A percentile compares a stretch with the other conserved stretches of the same genome.
These are phyloP conservation scores for Gryon sp. DNA, from an alignment of 1,140 invertebrate species.

Conservation along the genomic window DNA sequence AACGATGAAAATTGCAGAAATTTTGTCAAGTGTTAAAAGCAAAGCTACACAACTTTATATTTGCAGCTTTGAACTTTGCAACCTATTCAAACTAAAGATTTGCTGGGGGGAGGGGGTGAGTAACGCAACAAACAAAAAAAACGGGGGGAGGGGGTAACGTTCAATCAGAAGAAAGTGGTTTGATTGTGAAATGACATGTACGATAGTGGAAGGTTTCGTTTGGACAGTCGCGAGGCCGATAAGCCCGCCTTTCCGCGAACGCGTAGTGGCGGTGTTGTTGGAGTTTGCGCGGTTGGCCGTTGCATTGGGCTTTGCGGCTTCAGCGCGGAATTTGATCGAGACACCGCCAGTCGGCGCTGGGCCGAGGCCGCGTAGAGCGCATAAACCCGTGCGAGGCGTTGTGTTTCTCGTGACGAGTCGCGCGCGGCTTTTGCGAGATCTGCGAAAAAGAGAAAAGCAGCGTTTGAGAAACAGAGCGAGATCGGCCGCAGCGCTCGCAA, in stretches of 20 bases:
- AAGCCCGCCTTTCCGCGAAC: slow-evolving; percentile 44
- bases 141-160: too few relatives aligned
- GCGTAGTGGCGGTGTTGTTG: slow-evolving; percentile 22
- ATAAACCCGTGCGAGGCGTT: slow-evolving; percentile 32
- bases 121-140: too few relatives aligned
- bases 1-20: too few relatives aligned
- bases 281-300: slow-evolving; percentile 44
- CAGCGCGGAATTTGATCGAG: slow-evolving; percentile 43
- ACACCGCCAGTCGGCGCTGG: slow-evolving; percentile 76
- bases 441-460: too few relatives aligned
- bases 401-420: too few relatives aligned
- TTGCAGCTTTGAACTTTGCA: too few relatives aligned
- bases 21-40: too few relatives aligned
- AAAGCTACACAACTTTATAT: too few relatives aligned
- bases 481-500: slow-evolving; percentile 29
- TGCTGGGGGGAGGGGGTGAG: too few relatives aligned
- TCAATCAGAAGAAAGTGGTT: not conserved
- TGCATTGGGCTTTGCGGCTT: slow-evolving; percentile 32
- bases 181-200: slow-evolving; percentile 3
- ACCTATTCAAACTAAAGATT: too few relatives aligned
- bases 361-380: slow-evolving; percentile 68
- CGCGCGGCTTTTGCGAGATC: slow-evolving; percentile 18
- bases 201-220: not conserved
- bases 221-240: slow-evolving; percentile 12
- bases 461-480: slow-evolving; percentile 20